Base-by-base conservation (phyloP, 2,797 vertebrate genomes). In the Darevskia mixta region DNA sequence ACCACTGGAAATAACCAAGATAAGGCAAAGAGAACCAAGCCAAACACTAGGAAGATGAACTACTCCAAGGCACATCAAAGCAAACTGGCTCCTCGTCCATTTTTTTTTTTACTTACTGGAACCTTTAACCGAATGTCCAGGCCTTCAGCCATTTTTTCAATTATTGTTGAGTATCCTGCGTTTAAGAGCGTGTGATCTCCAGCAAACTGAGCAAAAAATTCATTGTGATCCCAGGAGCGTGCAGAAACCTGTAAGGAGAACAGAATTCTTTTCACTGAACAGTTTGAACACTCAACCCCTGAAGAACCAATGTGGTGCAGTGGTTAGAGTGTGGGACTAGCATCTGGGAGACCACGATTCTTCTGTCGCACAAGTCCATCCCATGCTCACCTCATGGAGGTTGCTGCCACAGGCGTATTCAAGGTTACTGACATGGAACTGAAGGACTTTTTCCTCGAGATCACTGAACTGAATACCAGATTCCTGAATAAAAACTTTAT, bases 181-280 rank as follows among this genome's bases (percentile, higher is more conserved):
- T 96, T 98, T 72, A 99, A 96, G 75, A 99, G 96, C 5, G 98
- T 98, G 94, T 99, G 98, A 94, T 99, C 98, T 93, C 99, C 99
- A 94, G 98, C 98, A 97, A 99, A 99, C 95, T 99, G 99, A 61
- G 99, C 99, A 91, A 99, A 99, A 95, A 99, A 99, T 94, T 99
- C 98, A 79, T 99, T 99, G 96, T 99, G 99, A 97, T 99, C 99
- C 99, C 99, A 99, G 35, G 98, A 99, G 86, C 98, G 97, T 61
- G 98, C 98, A 0, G 99, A 99, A 89, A 99, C 99, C 99, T 99
- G 92, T 38, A 80, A 83, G 82, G 1, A 93, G 81, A 94, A 85
- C 45, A 90, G 8, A 87, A 67, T 3, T n/a, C 7, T 82, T 76
- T 88, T 81, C 88, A 81, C 88, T 45, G 85, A 0, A 67, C 78